Evolutionary conservation across 2,888 invertebrate species (phyloP).

Genomic region (Acleris holmiana): DNA sequence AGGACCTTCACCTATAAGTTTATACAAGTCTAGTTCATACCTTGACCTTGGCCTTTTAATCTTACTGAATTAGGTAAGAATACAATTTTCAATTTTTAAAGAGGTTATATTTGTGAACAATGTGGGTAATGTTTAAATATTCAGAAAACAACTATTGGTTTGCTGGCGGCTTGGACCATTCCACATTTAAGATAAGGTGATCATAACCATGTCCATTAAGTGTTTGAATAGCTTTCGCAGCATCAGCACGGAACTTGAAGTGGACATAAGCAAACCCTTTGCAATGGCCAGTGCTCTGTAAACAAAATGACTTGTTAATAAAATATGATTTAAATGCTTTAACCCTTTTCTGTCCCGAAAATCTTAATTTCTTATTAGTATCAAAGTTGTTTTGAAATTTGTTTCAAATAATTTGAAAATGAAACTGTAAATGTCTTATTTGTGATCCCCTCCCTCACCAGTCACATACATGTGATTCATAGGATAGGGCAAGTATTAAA

Average conservation of each 20-base stretch:
- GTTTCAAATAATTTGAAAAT: too few relatives aligned
- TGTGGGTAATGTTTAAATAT: slow-evolving; percentile 6
- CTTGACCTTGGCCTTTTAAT: too few relatives aligned
- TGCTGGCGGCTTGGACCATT: slow-evolving; percentile 96
- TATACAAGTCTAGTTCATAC: too few relatives aligned
- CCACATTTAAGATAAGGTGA: slow-evolving; percentile 98
- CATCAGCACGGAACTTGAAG: slow-evolving; percentile 95
- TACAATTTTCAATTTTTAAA: not conserved
- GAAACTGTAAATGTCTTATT: too few relatives aligned
- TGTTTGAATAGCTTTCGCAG: slow-evolving; percentile 94
- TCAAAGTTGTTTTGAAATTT: too few relatives aligned
- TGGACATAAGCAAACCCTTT: slow-evolving; percentile 99
- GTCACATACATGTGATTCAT: not conserved
- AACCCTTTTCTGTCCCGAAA: not conserved
- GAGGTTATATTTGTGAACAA: slow-evolving; percentile 20
- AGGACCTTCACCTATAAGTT: too few relatives aligned
- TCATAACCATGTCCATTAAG: slow-evolving; percentile 98
- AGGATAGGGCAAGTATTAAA: not conserved
- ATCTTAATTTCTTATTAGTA: too few relatives aligned
- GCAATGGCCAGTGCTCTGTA: slow-evolving; percentile 89
- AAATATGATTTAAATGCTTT: not conserved
- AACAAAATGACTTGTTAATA: slow-evolving; percentile 48
- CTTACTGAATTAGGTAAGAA: too few relatives aligned
- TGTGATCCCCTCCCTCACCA: too few relatives aligned
- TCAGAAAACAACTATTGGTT: slow-evolving; percentile 58